Conservation (phyloP, 2,113 vertebrate species). For the Melanocharis versteri region DNA sequence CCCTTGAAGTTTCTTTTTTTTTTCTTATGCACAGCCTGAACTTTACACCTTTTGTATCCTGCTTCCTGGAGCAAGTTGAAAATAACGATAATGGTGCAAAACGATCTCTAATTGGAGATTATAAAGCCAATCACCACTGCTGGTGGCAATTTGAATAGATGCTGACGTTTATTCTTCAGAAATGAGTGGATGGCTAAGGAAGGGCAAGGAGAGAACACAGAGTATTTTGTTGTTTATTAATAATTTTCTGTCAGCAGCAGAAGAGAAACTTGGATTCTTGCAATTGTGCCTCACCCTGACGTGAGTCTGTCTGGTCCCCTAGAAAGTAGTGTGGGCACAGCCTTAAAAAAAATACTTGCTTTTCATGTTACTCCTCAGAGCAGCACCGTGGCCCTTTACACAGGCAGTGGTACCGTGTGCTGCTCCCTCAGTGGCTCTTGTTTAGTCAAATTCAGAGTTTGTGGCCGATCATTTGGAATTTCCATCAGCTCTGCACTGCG, state of each 20-base stretch:
- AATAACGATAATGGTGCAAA: background rate
- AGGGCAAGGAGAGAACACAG: background rate
- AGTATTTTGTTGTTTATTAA: background rate
- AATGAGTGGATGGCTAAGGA: background rate
- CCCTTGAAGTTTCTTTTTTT: background rate
- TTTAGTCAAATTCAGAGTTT: background rate
- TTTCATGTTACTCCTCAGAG: background rate
- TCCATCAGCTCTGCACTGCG: background rate
- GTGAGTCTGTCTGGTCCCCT: background rate
- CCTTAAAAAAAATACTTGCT: background rate
- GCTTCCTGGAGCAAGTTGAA: background rate
- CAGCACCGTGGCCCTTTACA: background rate
- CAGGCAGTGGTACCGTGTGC: background rate
- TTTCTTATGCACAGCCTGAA: background rate
- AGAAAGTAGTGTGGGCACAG: background rate
- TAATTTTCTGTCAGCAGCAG: background rate
- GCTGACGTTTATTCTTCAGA: background rate
- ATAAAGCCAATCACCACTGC: background rate
- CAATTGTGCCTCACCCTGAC: background rate
- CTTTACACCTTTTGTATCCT: background rate
- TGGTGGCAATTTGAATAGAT: background rate
- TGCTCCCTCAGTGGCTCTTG: background rate
- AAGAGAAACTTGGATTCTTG: background rate
- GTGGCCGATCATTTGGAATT: conserved; percentile 20
- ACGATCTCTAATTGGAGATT: background rate